phyloP scores from a whole-genome alignment of 2,797 vertebrate species.

The Brotogeris chrysoptera region DNA sequence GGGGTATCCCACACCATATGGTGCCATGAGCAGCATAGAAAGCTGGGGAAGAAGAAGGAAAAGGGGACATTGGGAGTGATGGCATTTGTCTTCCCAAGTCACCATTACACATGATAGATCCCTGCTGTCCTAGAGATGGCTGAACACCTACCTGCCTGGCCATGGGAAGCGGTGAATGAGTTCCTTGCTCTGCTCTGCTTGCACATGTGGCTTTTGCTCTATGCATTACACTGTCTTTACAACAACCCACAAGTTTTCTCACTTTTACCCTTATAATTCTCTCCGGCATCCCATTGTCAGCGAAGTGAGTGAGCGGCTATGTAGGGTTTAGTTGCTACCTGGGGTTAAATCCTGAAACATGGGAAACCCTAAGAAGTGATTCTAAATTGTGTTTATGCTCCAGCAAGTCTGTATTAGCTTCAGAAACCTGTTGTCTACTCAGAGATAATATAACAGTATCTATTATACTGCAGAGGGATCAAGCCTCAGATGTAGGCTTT shows the following conservation, averaged over 20 bases:
- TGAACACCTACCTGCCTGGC: background rate
- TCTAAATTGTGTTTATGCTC: background rate
- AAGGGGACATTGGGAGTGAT: rapidly evolving
- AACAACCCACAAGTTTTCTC: background rate
- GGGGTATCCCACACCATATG: background rate
- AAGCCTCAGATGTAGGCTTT: background rate
- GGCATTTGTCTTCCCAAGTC: background rate
- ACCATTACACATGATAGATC: background rate
- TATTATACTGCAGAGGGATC: background rate
- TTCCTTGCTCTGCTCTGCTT: background rate
- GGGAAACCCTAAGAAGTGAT: background rate
- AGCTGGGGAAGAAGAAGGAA: background rate
- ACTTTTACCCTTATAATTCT: background rate
- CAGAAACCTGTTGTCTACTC: background rate
- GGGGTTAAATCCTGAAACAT: background rate
- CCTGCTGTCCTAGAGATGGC: background rate
- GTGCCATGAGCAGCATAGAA: background rate
- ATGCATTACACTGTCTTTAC: background rate
- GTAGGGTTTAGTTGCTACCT: background rate
- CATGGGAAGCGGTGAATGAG: background rate
- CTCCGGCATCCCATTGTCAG: background rate
- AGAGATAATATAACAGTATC: background rate
- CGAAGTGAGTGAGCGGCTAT: background rate
- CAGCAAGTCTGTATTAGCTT: background rate
- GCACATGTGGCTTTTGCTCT: background rate